Conservation (phyloP, 2,888 invertebrate genomes). For the Polydrusus pterygomalis region DNA sequence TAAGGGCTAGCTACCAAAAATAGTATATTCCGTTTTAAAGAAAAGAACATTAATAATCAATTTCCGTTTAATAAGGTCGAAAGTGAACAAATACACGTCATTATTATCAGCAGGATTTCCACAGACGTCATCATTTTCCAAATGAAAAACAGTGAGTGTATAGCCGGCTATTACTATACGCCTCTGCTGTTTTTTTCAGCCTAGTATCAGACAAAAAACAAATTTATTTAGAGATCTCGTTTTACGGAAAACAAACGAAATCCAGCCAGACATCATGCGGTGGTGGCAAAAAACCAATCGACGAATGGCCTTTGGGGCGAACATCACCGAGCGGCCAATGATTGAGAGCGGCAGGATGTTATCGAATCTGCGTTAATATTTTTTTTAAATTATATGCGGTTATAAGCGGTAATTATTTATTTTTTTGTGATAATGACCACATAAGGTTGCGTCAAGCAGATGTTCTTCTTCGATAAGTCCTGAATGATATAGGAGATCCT, state of each 20-base stretch:
- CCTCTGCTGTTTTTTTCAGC: neutral
- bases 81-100: too few relatives aligned
- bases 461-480: too few relatives aligned
- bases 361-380: neutral
- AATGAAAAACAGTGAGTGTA: too few relatives aligned
- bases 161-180: neutral
- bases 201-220: neutral
- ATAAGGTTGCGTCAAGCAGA: too few relatives aligned
- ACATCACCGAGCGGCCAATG: conserved; percentile 10
- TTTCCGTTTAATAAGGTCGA: too few relatives aligned
- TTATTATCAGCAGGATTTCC: too few relatives aligned
- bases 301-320: conserved; percentile 18
- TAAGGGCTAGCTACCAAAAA: too few relatives aligned
- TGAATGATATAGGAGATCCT: too few relatives aligned
- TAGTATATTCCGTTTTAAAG: too few relatives aligned
- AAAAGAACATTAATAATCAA: too few relatives aligned
- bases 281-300: conserved; percentile 17
- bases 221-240: conserved; percentile 18
- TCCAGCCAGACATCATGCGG: conserved; percentile 20
- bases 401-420: neutral
- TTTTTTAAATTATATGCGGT: too few relatives aligned
- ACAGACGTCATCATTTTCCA: too few relatives aligned
- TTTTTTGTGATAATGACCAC: neutral
- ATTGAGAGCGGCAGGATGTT: conserved; percentile 14
- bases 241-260: conserved; percentile 15